Evolutionary conservation across 2,113 vertebrate species (phyloP).

Genomic region (Urocitellus parryii): DNA sequence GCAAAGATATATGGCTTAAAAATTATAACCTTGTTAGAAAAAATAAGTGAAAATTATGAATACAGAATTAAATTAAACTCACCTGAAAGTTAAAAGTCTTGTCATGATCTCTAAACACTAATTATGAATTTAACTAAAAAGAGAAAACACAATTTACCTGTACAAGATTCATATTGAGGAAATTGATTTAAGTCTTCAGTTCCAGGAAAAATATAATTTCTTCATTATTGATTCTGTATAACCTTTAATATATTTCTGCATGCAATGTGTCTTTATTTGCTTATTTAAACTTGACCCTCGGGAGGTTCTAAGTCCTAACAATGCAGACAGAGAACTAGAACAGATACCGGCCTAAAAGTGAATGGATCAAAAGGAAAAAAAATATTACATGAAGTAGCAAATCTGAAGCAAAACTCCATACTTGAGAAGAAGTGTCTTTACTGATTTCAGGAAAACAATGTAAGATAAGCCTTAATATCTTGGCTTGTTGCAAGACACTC

Average conservation of each 20-base stretch:
- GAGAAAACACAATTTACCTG: not conserved
- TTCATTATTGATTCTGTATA: not conserved
- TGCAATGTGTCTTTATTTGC: not conserved
- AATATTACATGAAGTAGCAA: not conserved
- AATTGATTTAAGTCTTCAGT: conserved; percentile 17
- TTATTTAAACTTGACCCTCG: not conserved
- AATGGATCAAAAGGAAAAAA: not conserved
- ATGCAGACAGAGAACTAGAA: not conserved
- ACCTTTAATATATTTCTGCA: conserved; percentile 7
- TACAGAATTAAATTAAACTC: conserved; percentile 41
- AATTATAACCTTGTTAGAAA: not conserved
- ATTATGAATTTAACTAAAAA: conserved; percentile 9
- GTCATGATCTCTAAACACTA: not conserved
- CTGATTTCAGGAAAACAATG: not conserved
- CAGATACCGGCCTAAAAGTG: not conserved
- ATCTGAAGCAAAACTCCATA: not conserved
- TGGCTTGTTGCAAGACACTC: not conserved
- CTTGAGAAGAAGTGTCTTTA: not conserved
- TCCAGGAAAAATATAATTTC: not conserved
- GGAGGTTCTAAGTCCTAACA: not conserved
- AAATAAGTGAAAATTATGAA: not conserved
- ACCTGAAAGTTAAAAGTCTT: conserved; percentile 15
- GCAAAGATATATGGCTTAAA: conserved; percentile 52
- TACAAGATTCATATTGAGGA: not conserved
- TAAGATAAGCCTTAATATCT: not conserved